A percentile compares a stretch with the other conserved stretches of the same genome.
phyloP scores from a whole-genome alignment of 2,888 invertebrate genomes.

The Ophion obscuratus region DNA sequence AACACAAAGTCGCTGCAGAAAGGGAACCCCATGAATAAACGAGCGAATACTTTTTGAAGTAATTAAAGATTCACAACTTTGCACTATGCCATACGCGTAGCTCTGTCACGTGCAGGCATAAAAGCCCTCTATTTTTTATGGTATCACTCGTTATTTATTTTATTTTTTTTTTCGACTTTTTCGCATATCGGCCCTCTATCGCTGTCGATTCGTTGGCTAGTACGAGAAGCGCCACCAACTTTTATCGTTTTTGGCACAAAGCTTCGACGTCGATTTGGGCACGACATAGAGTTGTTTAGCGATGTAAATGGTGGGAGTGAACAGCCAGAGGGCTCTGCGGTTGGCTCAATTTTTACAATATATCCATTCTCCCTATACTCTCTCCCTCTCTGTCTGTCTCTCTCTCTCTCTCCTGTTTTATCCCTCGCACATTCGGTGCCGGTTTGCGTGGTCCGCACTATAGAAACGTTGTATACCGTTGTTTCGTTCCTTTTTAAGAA shows the following conservation, averaged over 20 bases:
- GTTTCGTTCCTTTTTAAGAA: constrained; percentile 72
- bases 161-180: constrained; percentile 47
- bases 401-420: constrained; percentile 6
- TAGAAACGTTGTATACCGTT: constrained; percentile 53
- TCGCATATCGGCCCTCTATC: constrained; percentile 44
- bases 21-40: neutral
- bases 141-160: constrained; percentile 18
- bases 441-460: constrained; percentile 32
- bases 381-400: constrained; percentile 1
- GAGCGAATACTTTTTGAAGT: neutral
- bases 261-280: constrained; percentile 67
- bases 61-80: constrained; percentile 9
- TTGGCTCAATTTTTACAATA: constrained; percentile 66
- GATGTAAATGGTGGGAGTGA: constrained; percentile 54
- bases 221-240: constrained; percentile 63
- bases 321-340: constrained; percentile 53
- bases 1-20: neutral
- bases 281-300: constrained; percentile 64
- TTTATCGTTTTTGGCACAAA: constrained; percentile 69
- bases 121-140: constrained; percentile 39
- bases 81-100: neutral
- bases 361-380: constrained; percentile 62
- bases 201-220: constrained; percentile 61
- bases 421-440: neutral
- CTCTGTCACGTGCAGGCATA: neutral